Base-by-base conservation (phyloP, 2,888 invertebrate species). In the Drosophila mimica region DNA sequence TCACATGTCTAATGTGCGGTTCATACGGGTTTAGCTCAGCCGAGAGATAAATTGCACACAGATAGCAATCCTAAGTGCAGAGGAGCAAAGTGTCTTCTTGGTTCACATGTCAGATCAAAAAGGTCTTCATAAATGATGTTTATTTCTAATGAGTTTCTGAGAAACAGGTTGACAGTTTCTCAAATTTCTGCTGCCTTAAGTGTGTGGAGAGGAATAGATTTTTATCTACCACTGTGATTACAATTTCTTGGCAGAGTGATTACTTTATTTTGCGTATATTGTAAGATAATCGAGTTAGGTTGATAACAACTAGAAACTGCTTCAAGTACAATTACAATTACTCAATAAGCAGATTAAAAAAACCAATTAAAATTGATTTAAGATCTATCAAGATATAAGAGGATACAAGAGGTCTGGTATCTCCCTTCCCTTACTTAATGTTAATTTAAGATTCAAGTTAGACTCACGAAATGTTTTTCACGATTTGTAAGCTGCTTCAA, bases 21-120 rank as follows among this genome's bases (percentile, higher is more conserved):
- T 74, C 79, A 70, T 74, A 49, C 58, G 70, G 64, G 74, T 52
- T 77, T 25, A 53, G 57, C 57, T 38, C 25, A 30, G 49, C 20
- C 53, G 31, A 25, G 64, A 74, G 54, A 78, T 74, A 63, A 78
- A 78, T 78, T 68, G 64, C 67, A 61, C 60, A 57, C 20, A 70
- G 70, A 74, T 74, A 58, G 28, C 54, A 62, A 62, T 60, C 20
- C 31, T 52, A 74, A 76, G 68, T 69, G 68, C 68, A 68, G 40
- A 46, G 53, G 36, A 53, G 46, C 54, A 58, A 34, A 31, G 57
- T 53, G 30, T 46, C 46, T 46, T 25, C 66, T 46, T 61, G 57
- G 77, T 62, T 70, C 79, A 78, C 64, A 74, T 78, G 74, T 67
- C 74, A 70, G 57, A 63, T 57, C 38, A 52, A 49, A 46, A 34